Evolutionary conservation across 2,113 vertebrate species (phyloP).

Genomic region (Carassius carassius): DNA sequence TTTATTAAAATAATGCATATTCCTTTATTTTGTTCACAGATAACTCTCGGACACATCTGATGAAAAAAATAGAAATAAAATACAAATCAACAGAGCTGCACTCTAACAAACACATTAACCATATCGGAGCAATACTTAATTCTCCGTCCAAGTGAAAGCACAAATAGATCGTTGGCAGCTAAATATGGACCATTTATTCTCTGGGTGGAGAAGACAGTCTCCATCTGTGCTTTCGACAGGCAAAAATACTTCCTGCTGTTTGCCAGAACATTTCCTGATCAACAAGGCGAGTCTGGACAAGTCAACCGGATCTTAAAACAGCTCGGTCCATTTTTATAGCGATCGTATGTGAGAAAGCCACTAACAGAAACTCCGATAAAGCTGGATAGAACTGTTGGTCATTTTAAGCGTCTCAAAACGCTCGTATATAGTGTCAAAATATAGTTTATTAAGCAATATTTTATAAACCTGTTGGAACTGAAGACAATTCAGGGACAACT

Average conservation of each 20-base stretch:
- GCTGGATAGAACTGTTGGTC: not conserved
- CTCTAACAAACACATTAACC: not conserved
- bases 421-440: not conserved
- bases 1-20: too few relatives aligned
- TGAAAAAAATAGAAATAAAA: too few relatives aligned
- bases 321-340: constrained; percentile 11
- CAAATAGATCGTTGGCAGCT: constrained; percentile 42
- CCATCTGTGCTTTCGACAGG: constrained; percentile 58
- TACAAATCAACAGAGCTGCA: not conserved
- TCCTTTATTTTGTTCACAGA: too few relatives aligned
- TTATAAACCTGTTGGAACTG: not conserved
- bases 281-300: constrained; percentile 65
- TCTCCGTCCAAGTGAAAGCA: not conserved
- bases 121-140: too few relatives aligned
- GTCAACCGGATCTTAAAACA: constrained; percentile 55
- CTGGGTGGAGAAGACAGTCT: not conserved
- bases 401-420: not conserved
- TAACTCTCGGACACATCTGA: too few relatives aligned
- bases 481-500: not conserved
- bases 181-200: constrained; percentile 46
- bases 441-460: not conserved
- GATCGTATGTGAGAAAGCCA: not conserved
- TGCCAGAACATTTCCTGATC: constrained; percentile 65
- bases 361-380: not conserved
- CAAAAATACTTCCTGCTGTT: constrained; percentile 66